phyloP scores from a whole-genome alignment of 2,797 vertebrate genomes.

The Emys orbicularis region DNA sequence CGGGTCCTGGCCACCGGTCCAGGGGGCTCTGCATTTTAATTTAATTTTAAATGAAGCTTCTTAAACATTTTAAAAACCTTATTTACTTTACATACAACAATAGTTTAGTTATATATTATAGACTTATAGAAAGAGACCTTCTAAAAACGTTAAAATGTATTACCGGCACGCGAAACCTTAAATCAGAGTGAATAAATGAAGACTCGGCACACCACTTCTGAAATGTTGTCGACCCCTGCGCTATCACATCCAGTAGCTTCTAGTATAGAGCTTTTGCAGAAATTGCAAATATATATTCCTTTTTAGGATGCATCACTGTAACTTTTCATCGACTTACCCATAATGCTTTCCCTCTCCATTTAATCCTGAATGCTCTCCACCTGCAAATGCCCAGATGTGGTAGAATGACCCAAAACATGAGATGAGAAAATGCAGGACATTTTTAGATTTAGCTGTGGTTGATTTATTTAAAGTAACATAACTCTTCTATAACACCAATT shows the following conservation, averaged over 20 bases:
- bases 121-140: too few relatives aligned
- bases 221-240: too few relatives aligned
- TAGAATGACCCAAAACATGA: constrained; percentile 66
- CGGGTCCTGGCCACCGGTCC: too few relatives aligned
- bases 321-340: constrained; percentile 8
- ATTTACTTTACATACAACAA: too few relatives aligned
- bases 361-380: constrained; percentile 60
- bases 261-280: background rate
- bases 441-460: constrained; percentile 66
- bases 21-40: too few relatives aligned
- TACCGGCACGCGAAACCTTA: too few relatives aligned
- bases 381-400: constrained; percentile 41
- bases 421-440: constrained; percentile 47
- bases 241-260: background rate
- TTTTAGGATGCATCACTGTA: background rate
- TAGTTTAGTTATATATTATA: too few relatives aligned
- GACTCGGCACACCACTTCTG: too few relatives aligned
- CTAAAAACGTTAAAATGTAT: too few relatives aligned
- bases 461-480: constrained; percentile 54
- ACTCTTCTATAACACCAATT: background rate
- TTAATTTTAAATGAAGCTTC: too few relatives aligned
- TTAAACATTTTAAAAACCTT: too few relatives aligned
- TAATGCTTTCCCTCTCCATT: constrained; percentile 62
- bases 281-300: constrained; percentile 13
- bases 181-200: too few relatives aligned